Evolutionary conservation across 2,888 invertebrate species (phyloP).

Genomic region (Cerceris rybyensis): DNA sequence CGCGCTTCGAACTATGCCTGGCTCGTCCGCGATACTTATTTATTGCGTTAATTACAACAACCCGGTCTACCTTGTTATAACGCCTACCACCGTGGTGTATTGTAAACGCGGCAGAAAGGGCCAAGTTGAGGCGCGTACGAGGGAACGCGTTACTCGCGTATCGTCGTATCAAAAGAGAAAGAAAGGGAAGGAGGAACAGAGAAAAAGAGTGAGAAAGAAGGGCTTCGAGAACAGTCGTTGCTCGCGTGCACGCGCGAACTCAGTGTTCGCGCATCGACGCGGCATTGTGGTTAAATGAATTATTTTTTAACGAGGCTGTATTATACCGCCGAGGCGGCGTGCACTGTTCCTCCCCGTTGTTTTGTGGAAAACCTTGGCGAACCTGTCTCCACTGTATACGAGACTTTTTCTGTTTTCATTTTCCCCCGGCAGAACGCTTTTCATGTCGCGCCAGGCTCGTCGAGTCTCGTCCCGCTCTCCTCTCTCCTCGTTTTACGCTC

Average conservation of each 20-base stretch:
- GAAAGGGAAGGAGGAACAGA: not conserved
- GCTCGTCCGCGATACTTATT: slow-evolving; percentile 42
- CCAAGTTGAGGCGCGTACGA: not conserved
- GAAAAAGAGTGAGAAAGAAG: slow-evolving; percentile 27
- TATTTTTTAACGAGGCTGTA: slow-evolving; percentile 78
- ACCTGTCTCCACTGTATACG: slow-evolving; percentile 53
- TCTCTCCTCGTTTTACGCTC: slow-evolving; percentile 11
- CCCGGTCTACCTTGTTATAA: slow-evolving; percentile 37
- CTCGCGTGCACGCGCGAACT: slow-evolving; percentile 53
- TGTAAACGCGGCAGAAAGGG: slow-evolving; percentile 24
- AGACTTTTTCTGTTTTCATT: slow-evolving; percentile 45
- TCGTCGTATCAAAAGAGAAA: not conserved
- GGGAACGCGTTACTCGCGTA: slow-evolving; percentile 19
- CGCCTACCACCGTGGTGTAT: slow-evolving; percentile 29
- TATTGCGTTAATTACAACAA: slow-evolving; percentile 62
- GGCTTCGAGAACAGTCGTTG: slow-evolving; percentile 8
- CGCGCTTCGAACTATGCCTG: slow-evolving; percentile 5
- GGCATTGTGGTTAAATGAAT: slow-evolving; percentile 72
- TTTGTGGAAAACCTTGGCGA: slow-evolving; percentile 67
- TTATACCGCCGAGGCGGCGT: slow-evolving; percentile 63
- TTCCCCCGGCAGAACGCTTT: slow-evolving; percentile 46
- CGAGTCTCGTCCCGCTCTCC: slow-evolving; percentile 20
- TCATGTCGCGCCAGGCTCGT: slow-evolving; percentile 53
- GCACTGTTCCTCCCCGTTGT: slow-evolving; percentile 69
- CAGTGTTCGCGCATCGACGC: slow-evolving; percentile 56